These are phyloP conservation scores for Labeo rohita DNA, from an alignment of 2,113 vertebrate genomes.

Conservation along the genomic window DNA sequence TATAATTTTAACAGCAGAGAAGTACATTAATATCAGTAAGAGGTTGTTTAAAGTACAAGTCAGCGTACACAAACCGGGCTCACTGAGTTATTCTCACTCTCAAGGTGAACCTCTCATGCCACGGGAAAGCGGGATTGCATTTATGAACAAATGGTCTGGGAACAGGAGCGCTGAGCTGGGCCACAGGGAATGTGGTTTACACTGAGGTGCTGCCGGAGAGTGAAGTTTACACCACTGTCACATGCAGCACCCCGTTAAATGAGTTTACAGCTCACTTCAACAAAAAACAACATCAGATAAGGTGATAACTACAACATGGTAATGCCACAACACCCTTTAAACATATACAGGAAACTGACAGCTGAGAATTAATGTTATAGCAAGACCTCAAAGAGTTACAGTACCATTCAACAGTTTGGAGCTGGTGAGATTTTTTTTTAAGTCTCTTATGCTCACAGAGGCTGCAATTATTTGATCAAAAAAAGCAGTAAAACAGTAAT, in stretches of 20 bases:
- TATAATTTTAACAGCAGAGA: neutral
- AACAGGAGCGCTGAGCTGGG: conserved; percentile 18
- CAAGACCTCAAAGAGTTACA: neutral
- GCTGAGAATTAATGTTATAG: conserved; percentile 7
- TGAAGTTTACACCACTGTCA: conserved; percentile 30
- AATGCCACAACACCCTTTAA: conserved; percentile 22
- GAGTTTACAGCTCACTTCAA: conserved; percentile 45
- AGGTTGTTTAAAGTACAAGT: neutral
- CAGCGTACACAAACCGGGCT: neutral
- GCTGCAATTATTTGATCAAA: neutral
- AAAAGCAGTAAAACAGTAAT: too few relatives aligned
- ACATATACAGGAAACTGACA: conserved; percentile 33
- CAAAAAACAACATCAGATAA: conserved; percentile 36
- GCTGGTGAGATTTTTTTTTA: neutral
- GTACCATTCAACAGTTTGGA: neutral
- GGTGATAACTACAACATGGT: conserved; percentile 42
- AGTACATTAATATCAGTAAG: neutral
- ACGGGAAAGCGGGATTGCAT: conserved; percentile 23
- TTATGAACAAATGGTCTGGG: conserved; percentile 38
- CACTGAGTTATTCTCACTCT: conserved; percentile 25
- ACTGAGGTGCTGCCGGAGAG: neutral
- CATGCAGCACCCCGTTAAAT: conserved; percentile 44
- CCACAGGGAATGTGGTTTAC: conserved; percentile 30
- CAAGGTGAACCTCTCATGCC: neutral
- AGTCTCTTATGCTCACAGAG: neutral